phyloP scores from a whole-genome alignment of 2,797 vertebrate genomes.

The Tiaroga cobitis region DNA sequence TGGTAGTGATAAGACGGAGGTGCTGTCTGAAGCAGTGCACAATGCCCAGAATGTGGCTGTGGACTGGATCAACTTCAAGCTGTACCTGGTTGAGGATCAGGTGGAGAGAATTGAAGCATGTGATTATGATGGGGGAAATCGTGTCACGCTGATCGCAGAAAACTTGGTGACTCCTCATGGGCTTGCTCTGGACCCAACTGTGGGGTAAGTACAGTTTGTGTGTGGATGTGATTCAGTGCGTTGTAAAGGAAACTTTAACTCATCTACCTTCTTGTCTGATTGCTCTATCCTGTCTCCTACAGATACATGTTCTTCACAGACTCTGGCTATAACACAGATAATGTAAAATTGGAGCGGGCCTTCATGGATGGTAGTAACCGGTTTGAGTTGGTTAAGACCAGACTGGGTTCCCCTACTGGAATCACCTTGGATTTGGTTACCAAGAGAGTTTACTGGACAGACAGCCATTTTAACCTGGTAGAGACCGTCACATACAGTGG shows the following conservation, averaged over 20 bases:
- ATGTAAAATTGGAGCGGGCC: conserved; percentile 76
- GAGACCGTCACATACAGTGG: conserved; percentile 78
- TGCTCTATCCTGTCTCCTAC: conserved; percentile 17
- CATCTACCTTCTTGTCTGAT: not conserved
- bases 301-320: conserved; percentile 83
- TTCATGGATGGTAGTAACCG: conserved; percentile 81
- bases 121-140: conserved; percentile 72
- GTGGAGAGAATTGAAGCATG: conserved; percentile 78
- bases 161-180: conserved; percentile 75
- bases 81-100: conserved; percentile 74
- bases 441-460: conserved; percentile 78
- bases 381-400: conserved; percentile 70
- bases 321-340: conserved; percentile 62
- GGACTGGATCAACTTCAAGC: conserved; percentile 81
- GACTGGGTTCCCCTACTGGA: conserved; percentile 73
- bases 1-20: conserved; percentile 70
- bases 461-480: conserved; percentile 80
- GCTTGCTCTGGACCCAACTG: conserved; percentile 76
- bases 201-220: conserved; percentile 68
- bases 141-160: conserved; percentile 77
- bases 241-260: not conserved
- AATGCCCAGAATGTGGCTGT: conserved; percentile 77
- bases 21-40: conserved; percentile 70
- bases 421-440: conserved; percentile 76
- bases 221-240: not conserved